Base-by-base conservation (phyloP, 2,797 vertebrate genomes). In the Bradypus variegatus region DNA sequence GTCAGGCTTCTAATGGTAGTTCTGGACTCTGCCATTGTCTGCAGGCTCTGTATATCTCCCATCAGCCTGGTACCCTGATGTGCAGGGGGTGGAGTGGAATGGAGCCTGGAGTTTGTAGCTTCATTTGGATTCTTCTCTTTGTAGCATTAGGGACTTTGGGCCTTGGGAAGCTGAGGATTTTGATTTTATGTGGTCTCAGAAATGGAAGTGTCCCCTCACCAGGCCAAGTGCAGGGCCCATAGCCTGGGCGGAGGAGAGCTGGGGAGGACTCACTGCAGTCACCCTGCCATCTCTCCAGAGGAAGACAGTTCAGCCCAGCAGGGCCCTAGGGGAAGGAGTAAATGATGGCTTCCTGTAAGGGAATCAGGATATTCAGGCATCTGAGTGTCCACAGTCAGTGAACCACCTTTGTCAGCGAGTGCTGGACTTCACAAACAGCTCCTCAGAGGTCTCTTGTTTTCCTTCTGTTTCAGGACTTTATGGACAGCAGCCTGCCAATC, bases 401-500 rank as follows among this genome's bases (percentile, higher is more conserved):
- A 15, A 4, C 65, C 9, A 6, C 48, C 12, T 41, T 85, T 84
- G 16, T 89, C 60, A 21, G 10, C 36, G 53, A 86, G 10, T 65
- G 18, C 75, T 73, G 27, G 48, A 14, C 8, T 75, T 93, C 65
- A 73, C 33, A 88, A 76, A 55, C 36, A 55, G 33, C 15, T 78
- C 36, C 62, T 93, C 60, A 93, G 31, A 77, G 29, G 2, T 83
- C 31, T 91, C 1, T 64, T 78, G 69, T 50, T 85, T 82, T 27
- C 19, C 38, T 58, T 21, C 69, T 92, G 10, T 83, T 95, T 86
- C 88, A 99, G 99, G 98, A 89, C 97, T 97, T n/a, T 99, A 98
- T 79, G 94, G 97, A 33, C 97, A 98, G 16, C 97, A 98, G 12
- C 97, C 97, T 87, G 97, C 98, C 93, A 98, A 98, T 97, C 98